These are phyloP conservation scores for Gobio gobio DNA, from an alignment of 2,113 vertebrate genomes.

Conservation along the genomic window DNA sequence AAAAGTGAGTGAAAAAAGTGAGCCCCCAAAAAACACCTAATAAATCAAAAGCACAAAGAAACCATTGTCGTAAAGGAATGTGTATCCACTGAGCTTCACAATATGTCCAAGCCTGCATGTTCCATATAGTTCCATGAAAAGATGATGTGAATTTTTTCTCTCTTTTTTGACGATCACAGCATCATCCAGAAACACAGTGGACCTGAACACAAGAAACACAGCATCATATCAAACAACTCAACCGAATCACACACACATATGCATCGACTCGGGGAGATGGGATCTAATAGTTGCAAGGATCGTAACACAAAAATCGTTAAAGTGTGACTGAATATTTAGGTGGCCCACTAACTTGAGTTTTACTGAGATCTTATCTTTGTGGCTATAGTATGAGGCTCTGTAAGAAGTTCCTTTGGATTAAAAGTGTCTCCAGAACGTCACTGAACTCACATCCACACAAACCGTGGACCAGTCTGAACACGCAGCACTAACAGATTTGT, in stretches of 20 bases:
- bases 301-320: not conserved
- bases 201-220: not conserved
- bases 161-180: not conserved
- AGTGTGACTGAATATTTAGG: not conserved
- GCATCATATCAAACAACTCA: constrained; percentile 1
- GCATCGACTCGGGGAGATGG: not conserved
- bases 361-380: not conserved
- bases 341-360: constrained; percentile 23
- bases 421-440: constrained; percentile 35
- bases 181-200: not conserved
- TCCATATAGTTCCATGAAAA: not conserved
- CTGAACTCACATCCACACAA: constrained; percentile 57
- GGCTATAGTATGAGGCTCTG: not conserved
- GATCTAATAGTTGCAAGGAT: not conserved
- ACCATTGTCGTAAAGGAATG: not conserved
- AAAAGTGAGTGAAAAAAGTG: not conserved
- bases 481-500: constrained; percentile 65
- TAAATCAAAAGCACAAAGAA: not conserved
- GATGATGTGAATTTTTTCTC: not conserved
- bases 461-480: constrained; percentile 68
- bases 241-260: constrained; percentile 55
- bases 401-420: not conserved
- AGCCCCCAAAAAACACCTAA: not conserved
- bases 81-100: not conserved
- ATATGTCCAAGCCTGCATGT: not conserved